Base-by-base conservation (phyloP, 1,140 invertebrate genomes). In the Sycophila sp. region DNA sequence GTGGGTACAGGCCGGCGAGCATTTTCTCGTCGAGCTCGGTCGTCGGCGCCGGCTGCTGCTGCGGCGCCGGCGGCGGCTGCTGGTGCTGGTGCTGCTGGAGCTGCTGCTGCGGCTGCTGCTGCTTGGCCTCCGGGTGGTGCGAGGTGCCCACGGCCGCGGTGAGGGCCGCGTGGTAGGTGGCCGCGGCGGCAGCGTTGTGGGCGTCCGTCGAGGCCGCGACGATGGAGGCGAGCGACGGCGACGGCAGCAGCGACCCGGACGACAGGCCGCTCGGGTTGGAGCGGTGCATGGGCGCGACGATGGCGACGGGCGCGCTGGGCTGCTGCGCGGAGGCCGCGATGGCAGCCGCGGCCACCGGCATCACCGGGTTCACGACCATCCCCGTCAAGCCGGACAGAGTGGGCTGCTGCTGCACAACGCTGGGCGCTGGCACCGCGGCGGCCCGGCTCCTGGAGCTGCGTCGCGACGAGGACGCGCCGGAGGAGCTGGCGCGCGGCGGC, bases 401-500 rank as follows among this genome's bases (percentile, higher is more conserved):
- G 32, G 6, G 17, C 17, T 40, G 56, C 51, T 32, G 38, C 53
- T 32, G 38, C 36, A 11, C 6, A 7, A 2, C 32, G 2, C 64
- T 45, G 17, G 72, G 34, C 6, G 69, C 63, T 10, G 62, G 42
- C 19, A 42, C 58, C 36, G 72, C 60, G 11, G 64, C 65, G 51
- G 34, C 72, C 7, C 73, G 73, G n/a, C 75, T 73, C 19, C 73
- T 76, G 63, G 67, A 64, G 72, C 76, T 67, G 75, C 76, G 36
- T 76, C 38, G 58, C 49, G 59, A 63, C 3, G 30, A 13, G 2
- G 60, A 32, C 15, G 34, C n/a, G 4, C n/a, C 17, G 30, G 51
- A 22, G n/a, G 69, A 38, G 19, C 36, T 47, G 0, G 19, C 1
- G 8, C 69, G 6, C 1, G 86, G 81, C n/a, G 90, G 90, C 68